Evolutionary conservation across 2,888 invertebrate genomes (phyloP), one percentile per base, ranked within the genome.

Genomic region (Coleophora deauratella): DNA sequence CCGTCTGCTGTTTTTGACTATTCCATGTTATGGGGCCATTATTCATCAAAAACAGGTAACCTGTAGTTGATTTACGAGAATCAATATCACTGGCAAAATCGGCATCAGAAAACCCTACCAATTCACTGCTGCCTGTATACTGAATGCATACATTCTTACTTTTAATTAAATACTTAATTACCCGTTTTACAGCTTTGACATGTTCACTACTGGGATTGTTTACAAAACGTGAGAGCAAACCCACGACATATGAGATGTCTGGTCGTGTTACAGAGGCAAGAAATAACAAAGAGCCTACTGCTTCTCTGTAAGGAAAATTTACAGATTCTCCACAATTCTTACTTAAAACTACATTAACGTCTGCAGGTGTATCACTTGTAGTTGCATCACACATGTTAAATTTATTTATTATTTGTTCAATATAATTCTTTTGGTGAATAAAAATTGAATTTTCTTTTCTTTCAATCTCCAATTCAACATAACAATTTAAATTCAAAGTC

Each of bases 221-320:
- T 1, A 31, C 2, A 2, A 4, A 2, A 1, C 3, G 31, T 1
- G 9, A 9, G 1, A 2, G 9, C 9, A 4, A 9, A 31, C 31
- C 8, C 4, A 31, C 31, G 9, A 9, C 31, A 31, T 6, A 52
- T 35, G 35, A 35, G 0, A 55, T 48, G 13, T 53, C 53, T 13
- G 51, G 53, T 37, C 51, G 35, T 27, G 40, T 48, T 13, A 49
- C 50, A 2, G 30, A 40, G 0, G 53, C 49, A 8, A 36, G 9
- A 21, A 48, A 39, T 12, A 53, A 43, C 8, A 54, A 15, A 1
- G 44, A 47, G 3, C 51, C 53, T 8, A 55, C 45, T 12, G 47
- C 45, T n/a, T 51, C 43, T 38, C 42, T 38, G 36, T 54, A 51
- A n/a, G 43, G 50, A 8, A 37, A 27, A 8, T 21, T 43, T 21